Conservation (phyloP, 2,113 vertebrate species). For the Petaurus breviceps region DNA sequence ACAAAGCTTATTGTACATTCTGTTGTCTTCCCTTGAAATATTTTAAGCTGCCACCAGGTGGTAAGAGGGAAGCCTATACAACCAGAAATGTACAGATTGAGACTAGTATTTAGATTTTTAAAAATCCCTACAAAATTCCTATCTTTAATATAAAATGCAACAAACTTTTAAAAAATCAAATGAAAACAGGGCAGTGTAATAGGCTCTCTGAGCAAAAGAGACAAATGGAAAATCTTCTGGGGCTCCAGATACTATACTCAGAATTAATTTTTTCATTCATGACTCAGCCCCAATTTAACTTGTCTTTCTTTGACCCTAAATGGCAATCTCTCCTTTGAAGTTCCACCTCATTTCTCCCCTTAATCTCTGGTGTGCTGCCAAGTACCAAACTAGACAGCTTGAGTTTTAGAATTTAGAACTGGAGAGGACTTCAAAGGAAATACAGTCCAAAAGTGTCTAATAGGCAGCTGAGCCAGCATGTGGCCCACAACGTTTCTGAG, state of each 20-base stretch:
- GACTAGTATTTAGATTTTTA: neutral
- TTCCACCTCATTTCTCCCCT: neutral
- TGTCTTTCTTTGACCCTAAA: neutral
- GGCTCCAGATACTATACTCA: neutral
- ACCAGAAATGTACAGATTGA: neutral
- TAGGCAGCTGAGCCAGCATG: neutral
- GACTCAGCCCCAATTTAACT: neutral
- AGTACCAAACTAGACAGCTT: neutral
- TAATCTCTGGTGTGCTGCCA: neutral
- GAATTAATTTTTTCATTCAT: neutral
- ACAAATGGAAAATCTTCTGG: neutral
- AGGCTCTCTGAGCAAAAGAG: neutral
- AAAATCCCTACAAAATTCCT: neutral
- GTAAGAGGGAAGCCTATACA: constrained; percentile 62
- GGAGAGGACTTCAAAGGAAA: neutral
- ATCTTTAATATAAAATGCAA: neutral
- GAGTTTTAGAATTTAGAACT: neutral
- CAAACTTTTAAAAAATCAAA: neutral
- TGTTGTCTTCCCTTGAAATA: constrained; percentile 43
- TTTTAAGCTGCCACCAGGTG: constrained; percentile 61
- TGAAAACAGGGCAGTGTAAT: neutral
- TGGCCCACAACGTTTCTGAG: neutral
- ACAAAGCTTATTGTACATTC: neutral
- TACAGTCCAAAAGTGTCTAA: neutral
- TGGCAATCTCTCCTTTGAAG: neutral